Percentiles rank a stretch among this genome's conserved stretches.
These are phyloP conservation scores for Aurelia aurita complex sp. Pacific DNA, from an alignment of 30 jellyfish, hydroid and myxozoan species.

Conservation along the genomic window DNA sequence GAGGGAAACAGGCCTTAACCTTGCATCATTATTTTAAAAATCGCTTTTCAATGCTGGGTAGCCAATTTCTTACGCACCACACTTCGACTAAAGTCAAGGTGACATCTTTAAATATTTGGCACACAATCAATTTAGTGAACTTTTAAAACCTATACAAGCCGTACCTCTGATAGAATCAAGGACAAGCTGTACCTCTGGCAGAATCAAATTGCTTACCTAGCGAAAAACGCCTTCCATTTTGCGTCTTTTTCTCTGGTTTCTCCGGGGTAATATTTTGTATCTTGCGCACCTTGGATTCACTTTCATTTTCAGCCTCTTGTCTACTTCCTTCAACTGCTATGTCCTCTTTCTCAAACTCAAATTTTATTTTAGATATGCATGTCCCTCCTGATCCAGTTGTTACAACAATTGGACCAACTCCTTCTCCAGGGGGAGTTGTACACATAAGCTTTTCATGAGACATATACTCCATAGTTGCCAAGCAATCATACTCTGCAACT, in stretches of 20 bases:
- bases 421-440: conserved; percentile 75
- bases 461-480: conserved; percentile 74
- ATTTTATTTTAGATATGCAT: conserved; percentile 65
- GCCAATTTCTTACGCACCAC: too few species aligned
- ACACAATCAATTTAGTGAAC: too few species aligned
- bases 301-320: too few species aligned
- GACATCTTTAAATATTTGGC: not conserved
- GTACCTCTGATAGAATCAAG: not conserved
- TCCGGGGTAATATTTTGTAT: not conserved
- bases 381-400: conserved; percentile 86
- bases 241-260: conserved; percentile 16
- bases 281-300: not conserved
- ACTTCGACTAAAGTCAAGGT: not conserved
- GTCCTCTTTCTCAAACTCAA: conserved; percentile 45
- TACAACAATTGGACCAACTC: conserved; percentile 75
- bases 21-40: too few species aligned
- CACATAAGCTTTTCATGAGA: conserved; percentile 82
- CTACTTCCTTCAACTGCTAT: not conserved
- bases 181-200: not conserved
- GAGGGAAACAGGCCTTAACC: too few species aligned
- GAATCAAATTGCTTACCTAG: conserved; percentile 7
- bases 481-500: conserved; percentile 83
- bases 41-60: too few species aligned
- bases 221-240: conserved; percentile 25
- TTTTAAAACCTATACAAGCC: too few species aligned